phyloP scores from a whole-genome alignment of 2,113 vertebrate genomes.

The Ceyx melanurus region DNA sequence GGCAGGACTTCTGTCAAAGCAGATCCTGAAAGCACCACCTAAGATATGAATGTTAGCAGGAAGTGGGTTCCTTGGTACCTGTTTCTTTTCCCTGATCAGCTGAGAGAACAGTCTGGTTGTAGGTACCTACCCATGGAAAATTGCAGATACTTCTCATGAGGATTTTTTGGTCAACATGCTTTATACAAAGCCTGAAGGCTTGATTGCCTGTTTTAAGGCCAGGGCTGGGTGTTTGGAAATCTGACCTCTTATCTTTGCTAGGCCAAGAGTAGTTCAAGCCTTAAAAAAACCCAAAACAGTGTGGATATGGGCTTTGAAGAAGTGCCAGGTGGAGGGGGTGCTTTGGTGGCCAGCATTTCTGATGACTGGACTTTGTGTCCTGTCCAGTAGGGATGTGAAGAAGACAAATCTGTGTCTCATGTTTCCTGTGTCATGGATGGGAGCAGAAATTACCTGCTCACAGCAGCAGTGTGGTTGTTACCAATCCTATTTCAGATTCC shows the following conservation, averaged over 20 bases:
- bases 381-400: background rate
- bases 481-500: background rate
- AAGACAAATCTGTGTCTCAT: background rate
- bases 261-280: background rate
- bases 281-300: background rate
- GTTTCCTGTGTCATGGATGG: rapidly evolving
- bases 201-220: background rate
- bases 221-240: background rate
- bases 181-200: background rate
- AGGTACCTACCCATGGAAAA: background rate
- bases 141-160: background rate
- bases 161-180: background rate
- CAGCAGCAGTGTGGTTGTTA: background rate
- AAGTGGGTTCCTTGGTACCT: background rate
- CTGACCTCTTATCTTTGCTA: background rate
- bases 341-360: background rate
- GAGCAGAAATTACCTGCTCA: background rate
- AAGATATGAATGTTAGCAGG: background rate
- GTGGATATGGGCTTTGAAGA: background rate
- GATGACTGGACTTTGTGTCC: background rate
- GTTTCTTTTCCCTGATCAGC: background rate
- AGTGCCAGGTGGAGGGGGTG: background rate
- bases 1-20: background rate
- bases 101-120: background rate
- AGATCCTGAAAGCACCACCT: background rate